Evolutionary conservation across 2,888 invertebrate genomes (phyloP).

Genomic region (Mythimna pallens): DNA sequence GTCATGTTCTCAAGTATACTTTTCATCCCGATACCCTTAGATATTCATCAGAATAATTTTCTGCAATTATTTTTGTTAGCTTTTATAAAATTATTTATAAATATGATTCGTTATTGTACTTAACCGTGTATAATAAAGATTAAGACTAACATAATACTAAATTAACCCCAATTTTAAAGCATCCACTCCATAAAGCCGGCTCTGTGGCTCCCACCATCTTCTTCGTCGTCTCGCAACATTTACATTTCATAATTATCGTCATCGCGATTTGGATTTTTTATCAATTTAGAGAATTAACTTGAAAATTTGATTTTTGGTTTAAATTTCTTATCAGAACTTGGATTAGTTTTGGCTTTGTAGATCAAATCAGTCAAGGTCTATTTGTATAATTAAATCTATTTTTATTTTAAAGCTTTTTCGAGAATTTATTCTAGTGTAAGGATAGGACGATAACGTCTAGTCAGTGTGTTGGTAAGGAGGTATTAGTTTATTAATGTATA

Average conservation of each 20-base stretch:
- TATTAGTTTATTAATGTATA: too few relatives aligned
- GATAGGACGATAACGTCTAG: neutral
- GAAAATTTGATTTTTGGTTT: neutral
- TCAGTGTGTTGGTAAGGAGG: neutral
- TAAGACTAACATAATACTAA: too few relatives aligned
- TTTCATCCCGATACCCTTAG: neutral
- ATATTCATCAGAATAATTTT: neutral
- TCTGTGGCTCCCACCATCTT: neutral
- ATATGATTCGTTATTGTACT: neutral
- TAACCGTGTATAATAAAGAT: too few relatives aligned
- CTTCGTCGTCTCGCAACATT: slow-evolving; percentile 9
- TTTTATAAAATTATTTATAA: neutral
- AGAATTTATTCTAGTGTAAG: neutral
- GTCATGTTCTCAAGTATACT: neutral
- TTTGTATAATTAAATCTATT: slow-evolving; percentile 17
- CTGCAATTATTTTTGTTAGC: neutral
- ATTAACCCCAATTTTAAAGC: neutral
- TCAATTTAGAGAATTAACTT: slow-evolving; percentile 12
- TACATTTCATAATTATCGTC: slow-evolving; percentile 24
- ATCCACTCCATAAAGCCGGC: neutral
- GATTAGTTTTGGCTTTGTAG: slow-evolving; percentile 9
- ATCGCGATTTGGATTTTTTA: slow-evolving; percentile 12
- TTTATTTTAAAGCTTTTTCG: neutral
- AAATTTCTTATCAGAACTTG: slow-evolving; percentile 34
- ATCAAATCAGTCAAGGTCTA: neutral